Conservation (phyloP, 1,140 invertebrate genomes). For the Leptinotarsa defecta region DNA sequence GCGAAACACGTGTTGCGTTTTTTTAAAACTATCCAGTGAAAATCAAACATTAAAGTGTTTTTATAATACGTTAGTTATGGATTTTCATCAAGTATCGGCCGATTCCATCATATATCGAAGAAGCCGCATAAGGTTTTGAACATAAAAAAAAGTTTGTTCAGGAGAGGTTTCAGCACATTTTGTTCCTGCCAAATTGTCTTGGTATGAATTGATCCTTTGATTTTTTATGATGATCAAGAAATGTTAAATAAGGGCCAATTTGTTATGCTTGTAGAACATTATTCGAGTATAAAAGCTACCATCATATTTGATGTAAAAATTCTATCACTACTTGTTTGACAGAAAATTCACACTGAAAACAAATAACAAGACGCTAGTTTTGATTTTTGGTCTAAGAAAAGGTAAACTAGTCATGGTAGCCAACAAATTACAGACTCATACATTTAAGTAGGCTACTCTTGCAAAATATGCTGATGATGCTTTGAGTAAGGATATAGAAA, state of each 20-base stretch:
- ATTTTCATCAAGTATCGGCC: no score
- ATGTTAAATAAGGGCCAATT: neutral
- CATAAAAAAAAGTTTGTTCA: neutral
- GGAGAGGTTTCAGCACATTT: neutral
- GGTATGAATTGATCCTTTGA: neutral
- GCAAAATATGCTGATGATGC: neutral
- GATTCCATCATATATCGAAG: no score
- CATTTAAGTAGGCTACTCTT: no score
- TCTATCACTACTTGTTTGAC: neutral
- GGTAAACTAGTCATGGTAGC: neutral
- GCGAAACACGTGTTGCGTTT: no score
- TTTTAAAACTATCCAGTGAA: no score
- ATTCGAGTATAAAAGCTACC: neutral
- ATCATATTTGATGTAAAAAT: neutral
- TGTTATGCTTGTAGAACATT: neutral
- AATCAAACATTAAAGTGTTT: no score
- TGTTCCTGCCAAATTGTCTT: neutral
- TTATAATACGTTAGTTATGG: no score
- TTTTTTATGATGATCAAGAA: neutral
- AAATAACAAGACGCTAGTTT: neutral
- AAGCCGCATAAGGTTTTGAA: neutral
- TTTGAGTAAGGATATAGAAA: slow-evolving; percentile 17
- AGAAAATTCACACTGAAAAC: neutral
- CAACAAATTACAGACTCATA: neutral
- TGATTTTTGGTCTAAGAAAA: neutral